Conservation (phyloP, 2,113 vertebrate genomes). For the Ardeotis arabs region DNA sequence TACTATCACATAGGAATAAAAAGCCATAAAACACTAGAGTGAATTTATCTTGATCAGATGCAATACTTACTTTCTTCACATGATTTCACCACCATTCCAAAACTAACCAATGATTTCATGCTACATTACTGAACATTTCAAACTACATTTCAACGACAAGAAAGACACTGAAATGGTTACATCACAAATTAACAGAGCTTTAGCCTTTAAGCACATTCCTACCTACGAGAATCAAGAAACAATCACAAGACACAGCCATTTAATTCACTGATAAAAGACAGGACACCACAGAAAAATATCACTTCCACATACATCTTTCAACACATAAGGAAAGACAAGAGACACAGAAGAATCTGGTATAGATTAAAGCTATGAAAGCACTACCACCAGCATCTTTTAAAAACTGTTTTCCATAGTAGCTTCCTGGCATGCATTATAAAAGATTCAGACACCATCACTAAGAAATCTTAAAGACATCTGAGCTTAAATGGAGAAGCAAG, state of each 20-base stretch:
- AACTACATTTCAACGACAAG: constrained; percentile 79
- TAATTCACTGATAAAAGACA: constrained; percentile 76
- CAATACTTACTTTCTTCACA: constrained; percentile 86
- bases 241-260: constrained; percentile 76
- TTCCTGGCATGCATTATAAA: constrained; percentile 24
- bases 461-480: constrained; percentile 16
- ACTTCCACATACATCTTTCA: constrained; percentile 78
- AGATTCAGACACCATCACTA: neutral
- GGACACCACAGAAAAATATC: constrained; percentile 76
- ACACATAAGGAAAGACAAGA: constrained; percentile 76
- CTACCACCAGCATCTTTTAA: constrained; percentile 49
- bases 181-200: constrained; percentile 78
- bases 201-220: constrained; percentile 75
- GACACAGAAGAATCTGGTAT: constrained; percentile 72
- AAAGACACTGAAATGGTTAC: constrained; percentile 79
- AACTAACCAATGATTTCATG: constrained; percentile 84
- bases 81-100: constrained; percentile 84
- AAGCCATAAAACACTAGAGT: constrained; percentile 99
- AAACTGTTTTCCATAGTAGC: neutral
- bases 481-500: neutral
- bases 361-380: constrained; percentile 59
- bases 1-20: constrained; percentile 99
- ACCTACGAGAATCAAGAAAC: constrained; percentile 72
- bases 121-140: constrained; percentile 79
- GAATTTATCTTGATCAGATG: constrained; percentile 88